Evolutionary conservation across 2,113 vertebrate genomes (phyloP).

Genomic region (Clupea harengus): DNA sequence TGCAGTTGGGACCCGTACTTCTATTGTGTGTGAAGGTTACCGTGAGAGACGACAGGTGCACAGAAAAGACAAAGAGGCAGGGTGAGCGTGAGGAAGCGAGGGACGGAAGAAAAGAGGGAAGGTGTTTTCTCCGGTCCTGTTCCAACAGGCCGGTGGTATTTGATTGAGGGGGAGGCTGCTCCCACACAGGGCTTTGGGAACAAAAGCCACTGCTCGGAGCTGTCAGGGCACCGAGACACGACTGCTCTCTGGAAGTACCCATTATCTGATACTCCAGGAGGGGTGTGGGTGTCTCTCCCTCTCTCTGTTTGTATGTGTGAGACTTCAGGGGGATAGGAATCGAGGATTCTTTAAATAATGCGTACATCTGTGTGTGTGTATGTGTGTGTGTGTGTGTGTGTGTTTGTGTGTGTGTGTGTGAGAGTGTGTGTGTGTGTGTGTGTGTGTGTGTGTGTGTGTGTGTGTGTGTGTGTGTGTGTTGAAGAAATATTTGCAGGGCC

Average conservation of each 20-base stretch:
- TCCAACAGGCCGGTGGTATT: constrained; percentile 67
- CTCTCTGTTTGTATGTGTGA: constrained; percentile 31
- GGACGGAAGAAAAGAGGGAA: constrained; percentile 58
- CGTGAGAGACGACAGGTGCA: background rate
- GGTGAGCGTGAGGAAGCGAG: constrained; percentile 48
- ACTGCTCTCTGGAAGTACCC: constrained; percentile 13
- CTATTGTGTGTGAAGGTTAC: background rate
- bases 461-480: background rate
- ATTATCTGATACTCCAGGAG: constrained; percentile 31
- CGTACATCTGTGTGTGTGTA: background rate
- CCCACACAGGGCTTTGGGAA: constrained; percentile 17
- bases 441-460: background rate
- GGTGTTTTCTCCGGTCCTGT: constrained; percentile 56
- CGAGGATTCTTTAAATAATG: background rate
- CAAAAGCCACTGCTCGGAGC: constrained; percentile 21
- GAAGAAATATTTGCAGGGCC: background rate
- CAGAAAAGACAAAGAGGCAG: background rate
- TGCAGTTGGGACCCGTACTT: background rate
- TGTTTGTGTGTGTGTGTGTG: background rate
- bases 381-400: background rate
- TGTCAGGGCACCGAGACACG: constrained; percentile 24
- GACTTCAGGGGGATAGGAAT: background rate
- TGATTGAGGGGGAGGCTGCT: constrained; percentile 49
- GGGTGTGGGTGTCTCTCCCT: constrained; percentile 18
- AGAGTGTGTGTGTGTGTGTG: no score